These are phyloP conservation scores for Larimichthys polyactis DNA, from an alignment of 2,113 vertebrate genomes.

Conservation along the genomic window DNA sequence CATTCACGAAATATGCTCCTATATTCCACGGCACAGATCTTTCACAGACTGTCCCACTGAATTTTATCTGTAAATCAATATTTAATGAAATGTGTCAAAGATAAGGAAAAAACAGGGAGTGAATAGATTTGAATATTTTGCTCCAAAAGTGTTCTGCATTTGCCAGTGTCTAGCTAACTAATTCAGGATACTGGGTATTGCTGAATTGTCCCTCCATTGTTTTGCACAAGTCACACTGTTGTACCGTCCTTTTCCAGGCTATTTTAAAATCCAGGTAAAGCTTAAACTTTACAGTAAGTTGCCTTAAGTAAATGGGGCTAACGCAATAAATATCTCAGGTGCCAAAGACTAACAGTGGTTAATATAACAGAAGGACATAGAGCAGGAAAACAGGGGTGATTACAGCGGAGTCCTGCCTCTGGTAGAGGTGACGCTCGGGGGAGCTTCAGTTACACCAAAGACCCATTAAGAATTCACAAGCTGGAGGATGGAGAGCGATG, in stretches of 20 bases:
- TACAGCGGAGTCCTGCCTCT: constrained; percentile 23
- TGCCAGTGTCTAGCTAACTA: neutral
- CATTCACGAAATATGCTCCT: neutral
- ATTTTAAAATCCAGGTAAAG: neutral
- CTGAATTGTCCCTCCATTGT: neutral
- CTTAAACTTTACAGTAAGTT: rapidly evolving
- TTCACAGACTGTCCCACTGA: neutral
- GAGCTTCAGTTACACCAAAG: constrained; percentile 49
- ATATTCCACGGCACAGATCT: neutral
- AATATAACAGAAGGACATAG: neutral
- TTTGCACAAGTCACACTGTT: neutral
- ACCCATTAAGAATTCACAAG: constrained; percentile 61
- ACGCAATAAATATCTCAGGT: neutral
- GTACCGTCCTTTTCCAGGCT: neutral
- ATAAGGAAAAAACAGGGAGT: neutral
- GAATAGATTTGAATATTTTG: neutral
- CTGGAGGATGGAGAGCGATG: constrained; percentile 1
- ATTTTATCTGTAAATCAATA: neutral
- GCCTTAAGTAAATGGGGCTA: neutral
- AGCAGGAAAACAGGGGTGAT: constrained; percentile 15
- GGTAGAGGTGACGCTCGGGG: constrained; percentile 22
- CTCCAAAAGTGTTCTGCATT: neutral
- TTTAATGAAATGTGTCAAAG: neutral
- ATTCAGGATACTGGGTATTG: neutral
- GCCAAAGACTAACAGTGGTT: neutral